Evolutionary conservation across 2,888 invertebrate species (phyloP).

Genomic region (Drosophila tanythrix): DNA sequence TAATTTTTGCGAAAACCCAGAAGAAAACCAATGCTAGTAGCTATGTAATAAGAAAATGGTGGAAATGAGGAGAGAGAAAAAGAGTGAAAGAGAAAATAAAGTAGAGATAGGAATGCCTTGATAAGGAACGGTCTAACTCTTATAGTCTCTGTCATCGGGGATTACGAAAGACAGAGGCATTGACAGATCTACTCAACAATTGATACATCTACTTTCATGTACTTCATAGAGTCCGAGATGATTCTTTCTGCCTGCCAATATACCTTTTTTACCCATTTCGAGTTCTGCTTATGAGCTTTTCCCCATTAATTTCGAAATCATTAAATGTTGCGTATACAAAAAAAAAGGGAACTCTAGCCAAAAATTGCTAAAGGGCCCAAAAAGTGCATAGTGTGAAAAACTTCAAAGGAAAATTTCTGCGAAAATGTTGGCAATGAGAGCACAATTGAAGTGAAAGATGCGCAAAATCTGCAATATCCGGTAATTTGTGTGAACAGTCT

Average conservation of each 20-base stretch:
- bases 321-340: background rate
- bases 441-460: constrained; percentile 46
- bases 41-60: no score
- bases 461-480: constrained; percentile 70
- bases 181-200: background rate
- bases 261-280: background rate
- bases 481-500: constrained; percentile 49
- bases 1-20: no score
- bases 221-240: background rate
- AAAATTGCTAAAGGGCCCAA: background rate
- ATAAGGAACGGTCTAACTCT: background rate
- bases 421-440: constrained; percentile 26
- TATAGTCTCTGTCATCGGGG: background rate
- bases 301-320: background rate
- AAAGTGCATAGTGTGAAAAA: constrained; percentile 19
- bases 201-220: background rate
- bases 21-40: no score
- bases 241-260: background rate
- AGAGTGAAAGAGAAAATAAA: background rate
- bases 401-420: constrained; percentile 29
- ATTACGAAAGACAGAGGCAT: background rate
- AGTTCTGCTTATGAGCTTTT: background rate
- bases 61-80: background rate
- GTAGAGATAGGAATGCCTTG: background rate
- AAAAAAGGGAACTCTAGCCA: background rate